Evolutionary conservation across 1,140 invertebrate genomes (phyloP).

Genomic region (Linepithema humile): DNA sequence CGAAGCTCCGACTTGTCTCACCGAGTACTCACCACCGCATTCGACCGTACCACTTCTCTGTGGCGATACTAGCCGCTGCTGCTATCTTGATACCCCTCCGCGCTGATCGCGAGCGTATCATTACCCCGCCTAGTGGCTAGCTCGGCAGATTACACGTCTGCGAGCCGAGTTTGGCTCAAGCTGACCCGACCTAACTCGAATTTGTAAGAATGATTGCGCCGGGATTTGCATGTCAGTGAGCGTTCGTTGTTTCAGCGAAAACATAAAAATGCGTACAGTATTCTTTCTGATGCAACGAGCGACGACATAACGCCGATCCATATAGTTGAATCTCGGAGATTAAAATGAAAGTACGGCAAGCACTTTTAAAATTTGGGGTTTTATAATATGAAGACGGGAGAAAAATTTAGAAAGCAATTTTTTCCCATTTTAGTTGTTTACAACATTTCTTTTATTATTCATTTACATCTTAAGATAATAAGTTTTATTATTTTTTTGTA

Average conservation of each 20-base stretch:
- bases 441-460: not conserved
- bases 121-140: constrained; percentile 84
- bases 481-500: not conserved
- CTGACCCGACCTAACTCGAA: constrained; percentile 57
- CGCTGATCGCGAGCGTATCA: constrained; percentile 79
- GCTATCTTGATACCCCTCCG: constrained; percentile 69
- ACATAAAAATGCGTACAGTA: not conserved
- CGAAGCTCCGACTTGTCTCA: constrained; percentile 43
- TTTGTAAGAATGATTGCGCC: constrained; percentile 59
- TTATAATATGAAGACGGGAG: not conserved
- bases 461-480: not conserved
- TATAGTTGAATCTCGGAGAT: not conserved
- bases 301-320: not conserved
- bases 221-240: constrained; percentile 52
- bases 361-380: not conserved
- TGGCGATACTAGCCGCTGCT: constrained; percentile 36
- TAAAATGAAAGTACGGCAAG: not conserved
- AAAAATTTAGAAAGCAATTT: not conserved
- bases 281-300: not conserved
- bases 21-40: constrained; percentile 37
- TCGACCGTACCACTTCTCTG: constrained; percentile 6
- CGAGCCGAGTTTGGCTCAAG: constrained; percentile 67
- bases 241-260: not conserved
- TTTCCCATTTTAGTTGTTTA: too few relatives aligned
- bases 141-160: constrained; percentile 83